Evolutionary conservation across 2,113 vertebrate genomes (phyloP), one percentile per base, ranked within the genome.

Genomic region (Petaurus breviceps): DNA sequence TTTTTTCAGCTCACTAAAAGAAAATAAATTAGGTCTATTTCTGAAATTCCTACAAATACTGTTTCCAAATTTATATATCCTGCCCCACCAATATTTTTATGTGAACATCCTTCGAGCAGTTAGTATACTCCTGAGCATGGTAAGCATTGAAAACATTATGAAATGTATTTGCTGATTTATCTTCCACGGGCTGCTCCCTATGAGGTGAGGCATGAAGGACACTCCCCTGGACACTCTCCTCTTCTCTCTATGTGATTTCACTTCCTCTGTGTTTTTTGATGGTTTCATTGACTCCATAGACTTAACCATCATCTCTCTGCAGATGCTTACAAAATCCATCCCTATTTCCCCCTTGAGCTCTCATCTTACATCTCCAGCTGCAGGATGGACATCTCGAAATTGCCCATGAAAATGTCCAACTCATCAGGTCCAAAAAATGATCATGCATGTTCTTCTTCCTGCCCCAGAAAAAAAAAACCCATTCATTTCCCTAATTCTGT

Each of bases 51-150:
- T 24, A 47, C 51, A 92, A 55, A 0, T 23, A 92, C 43, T 93
- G 52, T 97, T 96, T 37, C 22, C 89, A 93, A 93, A 93, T 23
- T 49, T 89, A 46, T 90, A 68, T 1, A 51, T 94, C 84, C 91
- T 95, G 61, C 0, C 51, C 77, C 89, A 50, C 55, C 93, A 92
- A 12, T n/a, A 90, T 96, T 96, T 94, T 96, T 37, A 51, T 14
- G 37, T n/a, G 25, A 90, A 96, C 96, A 91, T 96, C 92, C 92
- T 95, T 95, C n/a, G 61, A 92, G 51, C 92, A 61, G 95, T 92
- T 95, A 91, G 77, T 43, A 90, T 92, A 84, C 23, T 43, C n/a
- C 68, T 22, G 19, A 84, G n/a, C 19, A 43, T 43, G 68, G n/a
- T 22, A 84, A 84, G 19, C n/a, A 43, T 84, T 84, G 0, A 43